Percentiles rank a stretch among this genome's conserved stretches.
Conservation (phyloP, 1,140 invertebrate species). For the Trissolcus basalis region DNA sequence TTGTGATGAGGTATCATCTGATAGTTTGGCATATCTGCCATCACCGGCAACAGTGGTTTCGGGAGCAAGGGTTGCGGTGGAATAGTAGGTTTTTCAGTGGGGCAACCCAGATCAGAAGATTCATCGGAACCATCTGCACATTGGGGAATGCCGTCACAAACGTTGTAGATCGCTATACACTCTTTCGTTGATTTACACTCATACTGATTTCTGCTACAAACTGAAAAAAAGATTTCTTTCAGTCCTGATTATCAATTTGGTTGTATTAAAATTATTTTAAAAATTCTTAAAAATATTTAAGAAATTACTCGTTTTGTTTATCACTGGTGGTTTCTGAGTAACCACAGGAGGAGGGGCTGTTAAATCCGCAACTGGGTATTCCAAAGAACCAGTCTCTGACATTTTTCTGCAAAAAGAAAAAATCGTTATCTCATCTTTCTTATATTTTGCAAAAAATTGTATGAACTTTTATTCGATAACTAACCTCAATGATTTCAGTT, state of each 20-base stretch:
- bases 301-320: slow-evolving; percentile 59
- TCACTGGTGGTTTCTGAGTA: slow-evolving; percentile 55
- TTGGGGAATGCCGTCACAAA: slow-evolving; percentile 95
- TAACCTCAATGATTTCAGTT: slow-evolving; percentile 85
- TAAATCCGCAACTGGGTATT: slow-evolving; percentile 64
- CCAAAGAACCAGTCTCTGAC: slow-evolving; percentile 45
- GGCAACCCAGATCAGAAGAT: slow-evolving; percentile 87
- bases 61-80: slow-evolving; percentile 55
- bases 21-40: slow-evolving; percentile 64
- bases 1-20: slow-evolving; percentile 65
- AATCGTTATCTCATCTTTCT: slow-evolving; percentile 11
- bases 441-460: neutral
- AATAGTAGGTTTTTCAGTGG: slow-evolving; percentile 73
- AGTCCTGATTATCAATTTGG: no score
- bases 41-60: slow-evolving; percentile 52
- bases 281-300: no score
- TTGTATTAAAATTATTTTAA: no score
- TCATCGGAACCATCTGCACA: slow-evolving; percentile 95
- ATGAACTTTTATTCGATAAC: neutral
- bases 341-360: slow-evolving; percentile 28
- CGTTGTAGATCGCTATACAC: slow-evolving; percentile 96
- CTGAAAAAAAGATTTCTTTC: slow-evolving; percentile 38
- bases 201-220: slow-evolving; percentile 90
- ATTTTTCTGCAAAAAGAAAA: slow-evolving; percentile 55
- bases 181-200: slow-evolving; percentile 89